A percentile compares a stretch with the other conserved stretches of the same genome.
These are phyloP conservation scores for Heterochromis multidens DNA, from an alignment of 2,113 vertebrate genomes.

Conservation along the genomic window DNA sequence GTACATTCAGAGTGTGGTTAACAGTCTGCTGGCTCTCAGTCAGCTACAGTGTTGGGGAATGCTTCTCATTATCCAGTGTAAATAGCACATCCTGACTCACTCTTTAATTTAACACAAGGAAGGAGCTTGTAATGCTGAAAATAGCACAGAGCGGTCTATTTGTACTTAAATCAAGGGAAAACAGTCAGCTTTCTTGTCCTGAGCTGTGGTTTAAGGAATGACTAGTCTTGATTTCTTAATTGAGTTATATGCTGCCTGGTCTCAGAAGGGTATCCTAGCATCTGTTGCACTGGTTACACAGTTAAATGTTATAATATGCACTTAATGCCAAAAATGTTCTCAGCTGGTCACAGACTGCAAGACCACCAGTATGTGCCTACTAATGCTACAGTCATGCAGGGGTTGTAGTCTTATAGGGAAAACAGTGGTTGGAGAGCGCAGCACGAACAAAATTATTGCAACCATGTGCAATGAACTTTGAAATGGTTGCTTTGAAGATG, in stretches of 20 bases:
- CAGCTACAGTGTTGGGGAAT: slow-evolving; percentile 41
- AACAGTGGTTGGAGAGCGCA: not conserved
- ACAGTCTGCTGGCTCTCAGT: slow-evolving; percentile 35
- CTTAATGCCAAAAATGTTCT: not conserved
- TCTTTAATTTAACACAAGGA: slow-evolving; percentile 57
- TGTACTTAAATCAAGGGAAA: slow-evolving; percentile 15
- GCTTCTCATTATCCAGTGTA: slow-evolving; percentile 57
- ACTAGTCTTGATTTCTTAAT: slow-evolving; percentile 35
- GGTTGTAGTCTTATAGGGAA: too few species aligned
- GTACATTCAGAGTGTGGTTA: slow-evolving; percentile 22
- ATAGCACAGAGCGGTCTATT: slow-evolving; percentile 45
- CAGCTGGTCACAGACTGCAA: not conserved
- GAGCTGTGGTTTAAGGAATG: slow-evolving; percentile 48
- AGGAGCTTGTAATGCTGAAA: slow-evolving; percentile 49
- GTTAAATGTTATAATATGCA: not conserved
- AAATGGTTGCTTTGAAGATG: not conserved
- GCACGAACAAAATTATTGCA: not conserved
- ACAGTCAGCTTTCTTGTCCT: slow-evolving; percentile 8
- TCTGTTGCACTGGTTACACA: not conserved
- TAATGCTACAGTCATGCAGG: not conserved
- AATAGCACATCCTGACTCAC: slow-evolving; percentile 54
- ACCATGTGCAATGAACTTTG: not conserved
- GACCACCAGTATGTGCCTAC: not conserved
- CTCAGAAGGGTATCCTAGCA: slow-evolving; percentile 43
- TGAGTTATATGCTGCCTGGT: slow-evolving; percentile 1